Percentiles rank a stretch among this genome's conserved stretches.
These are phyloP conservation scores for Syngnathoides biaculeatus DNA, from an alignment of 2,113 vertebrate species.

Conservation along the genomic window DNA sequence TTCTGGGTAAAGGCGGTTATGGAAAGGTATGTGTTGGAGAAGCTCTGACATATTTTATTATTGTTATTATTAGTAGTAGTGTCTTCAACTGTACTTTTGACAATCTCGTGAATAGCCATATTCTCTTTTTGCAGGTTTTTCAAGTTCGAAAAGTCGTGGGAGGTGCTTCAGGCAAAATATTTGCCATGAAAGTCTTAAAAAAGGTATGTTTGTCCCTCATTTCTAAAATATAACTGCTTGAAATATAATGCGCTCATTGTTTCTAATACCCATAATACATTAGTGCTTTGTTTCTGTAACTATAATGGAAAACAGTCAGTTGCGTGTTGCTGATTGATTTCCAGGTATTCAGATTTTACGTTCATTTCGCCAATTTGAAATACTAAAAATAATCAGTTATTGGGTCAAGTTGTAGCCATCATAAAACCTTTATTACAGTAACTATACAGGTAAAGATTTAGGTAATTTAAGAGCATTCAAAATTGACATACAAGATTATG, in stretches of 20 bases:
- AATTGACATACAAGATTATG: too few relatives aligned
- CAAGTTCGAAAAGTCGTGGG: slow-evolving; percentile 97
- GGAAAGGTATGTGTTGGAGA: slow-evolving; percentile 82
- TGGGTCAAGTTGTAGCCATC: too few relatives aligned
- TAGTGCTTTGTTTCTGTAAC: slow-evolving; percentile 42
- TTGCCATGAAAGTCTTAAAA: slow-evolving; percentile 99
- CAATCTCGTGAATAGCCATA: not conserved
- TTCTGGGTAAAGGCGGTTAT: slow-evolving; percentile 97
- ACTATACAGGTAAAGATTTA: too few relatives aligned
- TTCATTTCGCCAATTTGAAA: too few relatives aligned
- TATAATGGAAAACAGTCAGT: not conserved
- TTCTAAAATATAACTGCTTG: not conserved
- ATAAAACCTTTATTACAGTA: too few relatives aligned
- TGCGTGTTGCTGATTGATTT: too few relatives aligned
- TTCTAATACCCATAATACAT: too few relatives aligned
- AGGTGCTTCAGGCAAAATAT: slow-evolving; percentile 92
- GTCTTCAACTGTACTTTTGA: not conserved
- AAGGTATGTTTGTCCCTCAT: slow-evolving; percentile 75
- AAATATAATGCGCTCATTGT: too few relatives aligned
- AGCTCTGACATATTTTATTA: not conserved
- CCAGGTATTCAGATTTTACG: too few relatives aligned
- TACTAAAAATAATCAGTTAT: too few relatives aligned
- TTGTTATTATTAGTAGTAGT: too few relatives aligned
- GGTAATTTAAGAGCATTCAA: too few relatives aligned
- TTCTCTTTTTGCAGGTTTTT: slow-evolving; percentile 80